Evolutionary conservation across 2,113 vertebrate species (phyloP).

Genomic region (Rhagologus leucostigma): DNA sequence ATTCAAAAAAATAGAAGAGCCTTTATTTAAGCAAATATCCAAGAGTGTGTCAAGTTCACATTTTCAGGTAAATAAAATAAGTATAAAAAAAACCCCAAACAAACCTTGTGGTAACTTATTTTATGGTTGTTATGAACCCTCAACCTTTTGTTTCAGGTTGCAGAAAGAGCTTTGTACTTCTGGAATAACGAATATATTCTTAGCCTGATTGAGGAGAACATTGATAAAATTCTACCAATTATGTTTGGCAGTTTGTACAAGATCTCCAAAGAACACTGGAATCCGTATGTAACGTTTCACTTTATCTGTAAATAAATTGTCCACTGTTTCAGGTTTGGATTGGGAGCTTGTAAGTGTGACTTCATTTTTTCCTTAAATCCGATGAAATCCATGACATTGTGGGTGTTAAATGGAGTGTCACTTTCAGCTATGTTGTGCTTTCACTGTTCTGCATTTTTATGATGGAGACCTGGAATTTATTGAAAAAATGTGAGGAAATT

Average conservation of each 20-base stretch:
- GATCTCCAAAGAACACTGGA: conserved; percentile 99
- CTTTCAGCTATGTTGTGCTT: neutral
- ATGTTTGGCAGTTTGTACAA: conserved; percentile 98
- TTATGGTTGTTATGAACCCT: neutral
- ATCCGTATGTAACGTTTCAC: conserved; percentile 80
- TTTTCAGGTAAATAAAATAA: conserved; percentile 84
- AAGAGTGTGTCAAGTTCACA: conserved; percentile 96
- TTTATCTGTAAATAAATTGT: neutral
- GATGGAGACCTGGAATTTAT: neutral
- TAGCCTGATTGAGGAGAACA: conserved; percentile 98
- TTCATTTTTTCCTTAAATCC: neutral
- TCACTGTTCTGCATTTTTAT: neutral
- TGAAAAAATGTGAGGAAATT: neutral
- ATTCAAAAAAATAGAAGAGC: conserved; percentile 97
- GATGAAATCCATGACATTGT: neutral
- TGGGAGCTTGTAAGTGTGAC: neutral
- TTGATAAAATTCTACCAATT: conserved; percentile 92
- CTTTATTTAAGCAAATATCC: conserved; percentile 95
- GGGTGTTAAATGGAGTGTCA: neutral
- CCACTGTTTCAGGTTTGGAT: neutral
- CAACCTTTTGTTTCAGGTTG: conserved; percentile 81
- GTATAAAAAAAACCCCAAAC: neutral
- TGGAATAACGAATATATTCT: conserved; percentile 99
- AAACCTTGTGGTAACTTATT: neutral
- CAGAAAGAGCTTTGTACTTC: conserved; percentile 94